Conservation (phyloP, 1,140 invertebrate species). For the Lycorma delicatula region DNA sequence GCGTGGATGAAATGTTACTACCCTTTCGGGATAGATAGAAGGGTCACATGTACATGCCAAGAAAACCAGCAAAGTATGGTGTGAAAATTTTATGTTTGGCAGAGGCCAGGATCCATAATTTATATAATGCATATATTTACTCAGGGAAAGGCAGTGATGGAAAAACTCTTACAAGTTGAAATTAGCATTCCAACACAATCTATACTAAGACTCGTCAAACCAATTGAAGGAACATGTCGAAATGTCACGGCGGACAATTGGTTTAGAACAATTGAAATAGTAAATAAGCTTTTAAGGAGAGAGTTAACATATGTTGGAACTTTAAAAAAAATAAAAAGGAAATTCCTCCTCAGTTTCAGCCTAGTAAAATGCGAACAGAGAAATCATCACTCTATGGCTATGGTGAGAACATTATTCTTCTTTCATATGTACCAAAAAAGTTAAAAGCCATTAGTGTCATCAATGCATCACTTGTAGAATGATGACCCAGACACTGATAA, state of each 20-base stretch:
- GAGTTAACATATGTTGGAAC: constrained; percentile 36
- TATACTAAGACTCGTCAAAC: background rate
- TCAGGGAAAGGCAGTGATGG: background rate
- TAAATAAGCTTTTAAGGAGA: constrained; percentile 30
- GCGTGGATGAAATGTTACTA: background rate
- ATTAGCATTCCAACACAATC: background rate
- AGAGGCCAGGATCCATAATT: constrained; percentile 24
- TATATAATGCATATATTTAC: constrained; percentile 30
- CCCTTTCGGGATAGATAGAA: constrained; percentile 34
- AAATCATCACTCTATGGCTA: constrained; percentile 19
- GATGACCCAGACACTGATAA: background rate
- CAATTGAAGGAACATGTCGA: background rate
- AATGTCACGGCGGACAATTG: constrained; percentile 37
- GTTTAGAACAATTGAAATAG: constrained; percentile 35
- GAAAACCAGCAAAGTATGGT: constrained; percentile 40
- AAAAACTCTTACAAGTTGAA: background rate
- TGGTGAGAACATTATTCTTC: constrained; percentile 24
- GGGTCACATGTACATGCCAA: constrained; percentile 39
- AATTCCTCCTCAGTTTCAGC: constrained; percentile 32
- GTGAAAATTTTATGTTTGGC: constrained; percentile 16
- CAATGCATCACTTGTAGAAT: background rate
- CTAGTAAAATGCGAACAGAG: background rate
- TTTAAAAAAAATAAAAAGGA: constrained; percentile 39
- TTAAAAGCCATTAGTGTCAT: constrained; percentile 15
- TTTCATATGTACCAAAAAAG: constrained; percentile 11